Conservation (phyloP, 2,113 vertebrate genomes). For the Salvelinus namaycush region DNA sequence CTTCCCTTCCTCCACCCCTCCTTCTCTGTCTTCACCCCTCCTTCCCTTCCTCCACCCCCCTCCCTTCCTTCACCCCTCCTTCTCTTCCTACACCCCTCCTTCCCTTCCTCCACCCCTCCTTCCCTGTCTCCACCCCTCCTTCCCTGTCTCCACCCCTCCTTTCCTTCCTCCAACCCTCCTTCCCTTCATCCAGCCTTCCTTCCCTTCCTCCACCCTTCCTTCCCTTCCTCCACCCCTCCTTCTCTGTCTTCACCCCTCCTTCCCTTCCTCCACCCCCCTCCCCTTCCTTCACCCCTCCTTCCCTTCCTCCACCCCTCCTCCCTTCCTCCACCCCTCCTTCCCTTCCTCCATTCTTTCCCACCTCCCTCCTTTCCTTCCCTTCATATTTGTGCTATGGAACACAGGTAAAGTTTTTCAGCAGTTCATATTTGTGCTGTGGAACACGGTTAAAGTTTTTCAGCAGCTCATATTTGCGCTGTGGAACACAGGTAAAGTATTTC, state of each 20-base stretch:
- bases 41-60: background rate
- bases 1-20: constrained; percentile 30
- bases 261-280: no score
- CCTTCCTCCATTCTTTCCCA: background rate
- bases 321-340: no score
- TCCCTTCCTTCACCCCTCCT: background rate
- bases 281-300: no score
- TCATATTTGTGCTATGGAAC: constrained; percentile 46
- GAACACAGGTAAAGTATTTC: constrained; percentile 58
- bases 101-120: no score
- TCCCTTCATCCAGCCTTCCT: background rate
- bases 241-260: no score
- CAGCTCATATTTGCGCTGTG: no score
- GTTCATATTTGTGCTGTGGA: constrained; percentile 56
- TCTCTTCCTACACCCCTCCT: background rate
- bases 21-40: background rate
- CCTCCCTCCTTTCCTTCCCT: background rate
- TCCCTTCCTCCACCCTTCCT: no score
- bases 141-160: no score
- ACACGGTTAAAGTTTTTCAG: constrained; percentile 3
- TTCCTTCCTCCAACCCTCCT: background rate
- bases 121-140: no score
- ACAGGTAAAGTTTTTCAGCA: constrained; percentile 62
- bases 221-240: no score
- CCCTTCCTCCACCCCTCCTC: no score